These are phyloP conservation scores for Diarsia brunnea DNA, from an alignment of 2,888 invertebrate genomes.

Conservation along the genomic window DNA sequence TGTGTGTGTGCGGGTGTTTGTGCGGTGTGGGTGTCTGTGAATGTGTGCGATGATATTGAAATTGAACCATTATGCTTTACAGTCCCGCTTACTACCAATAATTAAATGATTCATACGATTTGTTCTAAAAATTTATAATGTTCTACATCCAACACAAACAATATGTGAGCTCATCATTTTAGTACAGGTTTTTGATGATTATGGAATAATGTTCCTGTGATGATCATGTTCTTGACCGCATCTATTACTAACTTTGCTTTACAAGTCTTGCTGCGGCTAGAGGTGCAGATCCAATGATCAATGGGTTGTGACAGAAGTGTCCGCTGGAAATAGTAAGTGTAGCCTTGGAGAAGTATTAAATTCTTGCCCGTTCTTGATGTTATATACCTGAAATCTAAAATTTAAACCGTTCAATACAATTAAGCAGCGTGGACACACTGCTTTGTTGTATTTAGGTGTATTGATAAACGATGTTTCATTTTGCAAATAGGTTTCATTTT, in stretches of 20 bases:
- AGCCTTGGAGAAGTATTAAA: constrained; percentile 27
- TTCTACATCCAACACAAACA: no score
- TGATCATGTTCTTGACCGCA: background rate
- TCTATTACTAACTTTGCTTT: constrained; percentile 31
- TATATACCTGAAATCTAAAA: constrained; percentile 21
- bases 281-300: constrained; percentile 44
- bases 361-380: constrained; percentile 33
- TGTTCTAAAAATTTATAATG: background rate
- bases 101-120: no score
- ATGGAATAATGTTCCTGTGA: background rate
- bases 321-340: constrained; percentile 35
- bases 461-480: no score
- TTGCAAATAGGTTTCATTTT: no score
- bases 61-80: background rate
- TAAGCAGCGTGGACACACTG: background rate
- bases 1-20: no score
- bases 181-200: constrained; percentile 21
- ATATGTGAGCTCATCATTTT: background rate
- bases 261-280: constrained; percentile 44
- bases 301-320: constrained; percentile 7
- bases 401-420: background rate
- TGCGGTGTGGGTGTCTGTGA: no score
- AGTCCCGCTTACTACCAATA: background rate
- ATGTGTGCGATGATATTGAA: no score
- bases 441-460: no score